phyloP scores from a whole-genome alignment of 2,113 vertebrate genomes.

The Siniperca knerii region DNA sequence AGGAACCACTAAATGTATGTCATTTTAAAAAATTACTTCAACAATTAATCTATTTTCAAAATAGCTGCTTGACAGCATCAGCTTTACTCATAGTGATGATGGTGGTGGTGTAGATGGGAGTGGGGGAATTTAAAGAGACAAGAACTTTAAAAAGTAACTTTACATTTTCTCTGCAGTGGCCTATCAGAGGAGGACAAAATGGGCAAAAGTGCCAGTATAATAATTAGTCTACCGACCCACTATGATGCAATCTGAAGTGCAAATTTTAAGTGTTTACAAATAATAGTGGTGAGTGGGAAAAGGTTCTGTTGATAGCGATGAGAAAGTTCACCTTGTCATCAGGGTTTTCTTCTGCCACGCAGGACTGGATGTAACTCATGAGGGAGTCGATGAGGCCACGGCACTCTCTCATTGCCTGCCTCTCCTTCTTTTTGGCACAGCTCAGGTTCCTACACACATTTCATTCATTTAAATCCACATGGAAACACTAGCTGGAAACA shows the following conservation, averaged over 20 bases:
- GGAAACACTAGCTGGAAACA: neutral
- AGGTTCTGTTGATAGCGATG: neutral
- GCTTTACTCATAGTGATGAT: neutral
- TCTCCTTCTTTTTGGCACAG: conserved; percentile 79
- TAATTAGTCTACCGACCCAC: neutral
- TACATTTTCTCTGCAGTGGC: neutral
- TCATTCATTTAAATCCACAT: neutral
- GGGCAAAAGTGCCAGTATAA: neutral
- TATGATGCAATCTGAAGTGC: neutral
- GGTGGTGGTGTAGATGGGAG: neutral
- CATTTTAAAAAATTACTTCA: neutral
- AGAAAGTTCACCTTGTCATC: conserved; percentile 89
- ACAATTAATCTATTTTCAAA: neutral
- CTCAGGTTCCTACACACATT: conserved; percentile 90
- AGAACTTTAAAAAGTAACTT: neutral
- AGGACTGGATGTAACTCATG: conserved; percentile 89
- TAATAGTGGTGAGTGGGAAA: neutral
- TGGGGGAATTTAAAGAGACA: neutral
- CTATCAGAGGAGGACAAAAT: neutral
- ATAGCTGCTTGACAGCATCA: neutral
- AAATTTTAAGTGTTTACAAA: neutral
- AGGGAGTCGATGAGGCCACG: conserved; percentile 89
- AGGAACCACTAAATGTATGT: neutral
- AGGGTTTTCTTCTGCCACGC: conserved; percentile 84
- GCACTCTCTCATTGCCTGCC: conserved; percentile 89